Conservation (phyloP, 2,113 vertebrate genomes). For the Siphamia tubifer region DNA sequence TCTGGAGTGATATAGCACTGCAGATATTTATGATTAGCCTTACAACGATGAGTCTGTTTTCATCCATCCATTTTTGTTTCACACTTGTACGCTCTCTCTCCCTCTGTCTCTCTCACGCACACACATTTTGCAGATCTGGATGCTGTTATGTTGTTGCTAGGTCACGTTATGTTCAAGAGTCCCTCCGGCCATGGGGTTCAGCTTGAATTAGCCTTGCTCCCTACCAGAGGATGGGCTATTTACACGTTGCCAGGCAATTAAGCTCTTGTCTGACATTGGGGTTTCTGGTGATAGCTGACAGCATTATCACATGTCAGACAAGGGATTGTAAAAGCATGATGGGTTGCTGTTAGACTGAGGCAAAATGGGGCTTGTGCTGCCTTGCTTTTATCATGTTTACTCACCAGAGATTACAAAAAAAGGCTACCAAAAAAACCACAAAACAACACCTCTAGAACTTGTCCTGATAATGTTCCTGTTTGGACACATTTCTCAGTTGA, state of each 20-base stretch:
- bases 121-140: not conserved
- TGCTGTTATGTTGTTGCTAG: slow-evolving; percentile 32
- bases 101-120: not conserved
- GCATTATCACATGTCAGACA: slow-evolving; percentile 12
- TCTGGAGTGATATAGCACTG: slow-evolving; percentile 12
- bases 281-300: slow-evolving; percentile 15
- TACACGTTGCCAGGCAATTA: slow-evolving; percentile 55
- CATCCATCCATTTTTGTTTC: not conserved
- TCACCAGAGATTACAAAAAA: not conserved
- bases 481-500: not conserved
- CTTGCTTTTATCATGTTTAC: not conserved
- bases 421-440: not conserved
- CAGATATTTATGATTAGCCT: slow-evolving; percentile 46
- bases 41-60: slow-evolving; percentile 33
- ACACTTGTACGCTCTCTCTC: not conserved
- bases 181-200: slow-evolving; percentile 32
- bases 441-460: not conserved
- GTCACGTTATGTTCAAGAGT: slow-evolving; percentile 26
- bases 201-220: slow-evolving; percentile 42
- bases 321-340: slow-evolving; percentile 6
- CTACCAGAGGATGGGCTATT: slow-evolving; percentile 39
- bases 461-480: not conserved
- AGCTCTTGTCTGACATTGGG: slow-evolving; percentile 35
- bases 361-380: not conserved
- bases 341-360: not conserved